Conservation (phyloP, 2,888 invertebrate species). For the Raillietiella orientalis region DNA sequence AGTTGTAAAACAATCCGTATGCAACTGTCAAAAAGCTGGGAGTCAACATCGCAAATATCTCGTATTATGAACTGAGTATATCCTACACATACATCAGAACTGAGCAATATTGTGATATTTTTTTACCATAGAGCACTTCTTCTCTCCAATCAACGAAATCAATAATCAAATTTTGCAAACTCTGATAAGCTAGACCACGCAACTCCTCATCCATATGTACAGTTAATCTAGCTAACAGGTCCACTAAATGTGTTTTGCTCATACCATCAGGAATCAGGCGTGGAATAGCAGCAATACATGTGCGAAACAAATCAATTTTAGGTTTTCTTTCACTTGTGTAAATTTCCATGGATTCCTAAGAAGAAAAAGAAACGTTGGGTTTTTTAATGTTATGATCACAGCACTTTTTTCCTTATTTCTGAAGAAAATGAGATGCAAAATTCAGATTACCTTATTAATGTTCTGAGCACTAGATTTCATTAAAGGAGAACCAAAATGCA, state of each 20-base stretch:
- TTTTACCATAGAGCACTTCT: conserved; percentile 42
- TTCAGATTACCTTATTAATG: conserved; percentile 33
- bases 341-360: conserved; percentile 47
- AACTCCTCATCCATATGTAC: conserved; percentile 97
- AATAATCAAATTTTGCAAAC: conserved; percentile 69
- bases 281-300: conserved; percentile 93
- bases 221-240: conserved; percentile 65
- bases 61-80: no score
- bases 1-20: no score
- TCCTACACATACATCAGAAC: no score
- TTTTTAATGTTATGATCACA: not conserved
- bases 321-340: conserved; percentile 86
- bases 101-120: conserved; percentile 4
- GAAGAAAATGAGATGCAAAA: not conserved
- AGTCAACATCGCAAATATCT: no score
- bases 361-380: not conserved
- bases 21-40: no score
- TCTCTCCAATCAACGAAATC: conserved; percentile 95
- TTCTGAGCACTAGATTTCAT: conserved; percentile 91
- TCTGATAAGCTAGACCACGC: conserved; percentile 66
- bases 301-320: conserved; percentile 83
- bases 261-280: conserved; percentile 90
- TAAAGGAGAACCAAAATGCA: conserved; percentile 81
- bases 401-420: not conserved
- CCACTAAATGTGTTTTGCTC: conserved; percentile 73